Conservation (phyloP, 2,888 invertebrate species). For the Pharmacophagus antenor region DNA sequence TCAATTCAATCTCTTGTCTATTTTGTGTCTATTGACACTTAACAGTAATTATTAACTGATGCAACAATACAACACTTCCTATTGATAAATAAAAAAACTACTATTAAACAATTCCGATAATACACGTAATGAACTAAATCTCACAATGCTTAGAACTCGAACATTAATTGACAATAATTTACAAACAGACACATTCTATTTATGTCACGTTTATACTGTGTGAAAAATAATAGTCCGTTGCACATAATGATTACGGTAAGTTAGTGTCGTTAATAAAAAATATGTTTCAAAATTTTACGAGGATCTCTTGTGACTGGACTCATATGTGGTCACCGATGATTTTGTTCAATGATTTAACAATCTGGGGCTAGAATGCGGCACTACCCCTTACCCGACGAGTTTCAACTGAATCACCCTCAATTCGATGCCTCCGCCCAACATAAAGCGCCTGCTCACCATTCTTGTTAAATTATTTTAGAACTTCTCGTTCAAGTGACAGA, state of each 20-base stretch:
- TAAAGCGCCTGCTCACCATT: constrained; percentile 73
- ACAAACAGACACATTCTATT: constrained; percentile 54
- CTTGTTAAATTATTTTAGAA: constrained; percentile 42
- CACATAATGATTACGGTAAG: constrained; percentile 34
- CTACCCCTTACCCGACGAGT: constrained; percentile 70
- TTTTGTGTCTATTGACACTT: too few species aligned
- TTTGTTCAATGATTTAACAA: constrained; percentile 64
- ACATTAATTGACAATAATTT: constrained; percentile 38
- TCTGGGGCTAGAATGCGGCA: constrained; percentile 61
- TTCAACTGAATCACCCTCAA: constrained; percentile 77
- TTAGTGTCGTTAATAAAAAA: constrained; percentile 30
- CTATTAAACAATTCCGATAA: neutral
- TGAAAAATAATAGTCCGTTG: constrained; percentile 55
- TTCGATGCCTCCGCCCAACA: constrained; percentile 79
- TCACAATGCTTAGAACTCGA: constrained; percentile 40
- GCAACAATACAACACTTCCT: neutral
- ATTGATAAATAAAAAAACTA: neutral
- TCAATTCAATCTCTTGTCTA: neutral
- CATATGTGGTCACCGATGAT: constrained; percentile 54
- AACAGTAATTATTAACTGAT: neutral
- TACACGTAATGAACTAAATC: constrained; percentile 1
- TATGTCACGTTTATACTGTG: constrained; percentile 50
- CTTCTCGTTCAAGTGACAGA: constrained; percentile 40
- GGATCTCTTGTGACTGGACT: constrained; percentile 51
- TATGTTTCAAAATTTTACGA: constrained; percentile 30